phyloP scores from a whole-genome alignment of 1,140 invertebrate genomes.

The Drosophila serrata region DNA sequence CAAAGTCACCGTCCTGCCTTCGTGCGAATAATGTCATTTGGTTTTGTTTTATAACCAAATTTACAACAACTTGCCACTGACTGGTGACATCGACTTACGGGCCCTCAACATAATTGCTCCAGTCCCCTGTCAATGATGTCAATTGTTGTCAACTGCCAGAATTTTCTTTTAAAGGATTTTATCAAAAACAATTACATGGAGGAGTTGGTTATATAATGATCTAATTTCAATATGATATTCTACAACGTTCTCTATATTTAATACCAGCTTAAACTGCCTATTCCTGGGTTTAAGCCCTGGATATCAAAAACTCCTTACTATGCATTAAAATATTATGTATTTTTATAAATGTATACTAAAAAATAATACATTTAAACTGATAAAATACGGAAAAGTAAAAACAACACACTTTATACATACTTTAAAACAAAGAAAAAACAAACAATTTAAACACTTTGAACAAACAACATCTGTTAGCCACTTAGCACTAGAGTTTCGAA shows the following conservation, averaged over 20 bases:
- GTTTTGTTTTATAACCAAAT: constrained; percentile 81
- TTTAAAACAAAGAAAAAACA: not conserved
- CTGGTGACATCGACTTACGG: constrained; percentile 27
- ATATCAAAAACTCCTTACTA: no score
- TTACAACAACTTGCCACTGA: constrained; percentile 66
- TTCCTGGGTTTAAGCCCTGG: no score
- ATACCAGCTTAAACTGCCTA: no score
- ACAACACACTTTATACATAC: not conserved
- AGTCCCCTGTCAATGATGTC: constrained; percentile 20
- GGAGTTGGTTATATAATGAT: not conserved
- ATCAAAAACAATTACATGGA: no score
- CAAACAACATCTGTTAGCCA: constrained; percentile 59
- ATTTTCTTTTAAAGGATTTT: constrained; percentile 1
- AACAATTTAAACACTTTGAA: constrained; percentile 18
- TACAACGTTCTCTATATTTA: no score
- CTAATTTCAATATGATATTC: no score
- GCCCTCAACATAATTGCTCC: constrained; percentile 53
- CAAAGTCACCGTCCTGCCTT: constrained; percentile 66
- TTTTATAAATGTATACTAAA: no score
- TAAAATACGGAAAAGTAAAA: no score
- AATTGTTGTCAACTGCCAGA: constrained; percentile 12
- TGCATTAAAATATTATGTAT: no score
- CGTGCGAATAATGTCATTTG: constrained; percentile 82
- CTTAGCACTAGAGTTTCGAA: constrained; percentile 16
- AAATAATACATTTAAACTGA: no score